phyloP scores from a whole-genome alignment of 2,113 vertebrate genomes.

The Oenanthe oenanthe region DNA sequence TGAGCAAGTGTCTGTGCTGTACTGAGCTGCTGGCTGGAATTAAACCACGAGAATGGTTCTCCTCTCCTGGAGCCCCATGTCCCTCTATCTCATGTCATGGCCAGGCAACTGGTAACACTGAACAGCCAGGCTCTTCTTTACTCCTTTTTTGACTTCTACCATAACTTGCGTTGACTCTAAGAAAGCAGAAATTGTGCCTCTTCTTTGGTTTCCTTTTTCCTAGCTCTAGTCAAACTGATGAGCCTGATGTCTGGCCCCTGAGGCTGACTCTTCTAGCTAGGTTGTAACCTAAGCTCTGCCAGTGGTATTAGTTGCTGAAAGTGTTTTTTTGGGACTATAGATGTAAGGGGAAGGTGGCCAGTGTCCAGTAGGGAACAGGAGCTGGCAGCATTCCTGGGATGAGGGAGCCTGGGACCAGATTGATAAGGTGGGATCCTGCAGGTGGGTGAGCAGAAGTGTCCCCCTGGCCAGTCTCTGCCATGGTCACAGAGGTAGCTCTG shows the following conservation, averaged over 20 bases:
- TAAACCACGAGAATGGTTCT: not conserved
- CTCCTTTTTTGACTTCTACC: not conserved
- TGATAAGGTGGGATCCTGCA: not conserved
- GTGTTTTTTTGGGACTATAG: not conserved
- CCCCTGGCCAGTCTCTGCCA: not conserved
- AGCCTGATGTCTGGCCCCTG: fast-evolving
- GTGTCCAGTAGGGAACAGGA: not conserved
- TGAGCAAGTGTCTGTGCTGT: not conserved
- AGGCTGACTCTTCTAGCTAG: not conserved
- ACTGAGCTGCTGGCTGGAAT: not conserved
- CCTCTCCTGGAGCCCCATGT: not conserved
- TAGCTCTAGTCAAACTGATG: not conserved
- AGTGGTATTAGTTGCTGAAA: not conserved
- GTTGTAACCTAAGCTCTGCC: not conserved
- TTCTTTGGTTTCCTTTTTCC: not conserved
- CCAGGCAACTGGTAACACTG: not conserved
- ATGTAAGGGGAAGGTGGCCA: not conserved
- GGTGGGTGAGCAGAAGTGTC: not conserved
- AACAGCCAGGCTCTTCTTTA: not conserved
- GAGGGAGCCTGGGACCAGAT: not conserved
- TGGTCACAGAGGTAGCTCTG: not conserved
- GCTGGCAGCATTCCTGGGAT: not conserved
- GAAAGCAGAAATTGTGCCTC: not conserved
- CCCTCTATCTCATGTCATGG: not conserved
- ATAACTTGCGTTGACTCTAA: not conserved